Percentiles rank a stretch among this genome's conserved stretches.
Evolutionary conservation across 2,113 vertebrate species (phyloP).

Genomic region (Leucopternis melanops): DNA sequence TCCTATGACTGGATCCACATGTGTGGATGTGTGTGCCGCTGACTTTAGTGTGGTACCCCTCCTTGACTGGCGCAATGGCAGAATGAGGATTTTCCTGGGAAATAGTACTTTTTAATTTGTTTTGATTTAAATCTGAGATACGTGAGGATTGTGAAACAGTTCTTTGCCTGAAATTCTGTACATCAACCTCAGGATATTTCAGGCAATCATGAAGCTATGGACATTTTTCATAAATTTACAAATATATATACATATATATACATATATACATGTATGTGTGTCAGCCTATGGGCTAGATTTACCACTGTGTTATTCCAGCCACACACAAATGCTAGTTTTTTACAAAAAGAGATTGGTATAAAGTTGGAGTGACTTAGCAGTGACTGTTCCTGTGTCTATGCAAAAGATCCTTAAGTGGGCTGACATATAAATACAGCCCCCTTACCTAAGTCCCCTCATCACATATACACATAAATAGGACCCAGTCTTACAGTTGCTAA

Average conservation of each 20-base stretch:
- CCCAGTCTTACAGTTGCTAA: background rate
- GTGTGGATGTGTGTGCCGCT: background rate
- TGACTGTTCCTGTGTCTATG: background rate
- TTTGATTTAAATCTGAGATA: slow-evolving; percentile 10
- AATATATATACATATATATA: slow-evolving; percentile 52
- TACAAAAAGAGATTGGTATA: background rate
- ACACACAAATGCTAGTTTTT: background rate
- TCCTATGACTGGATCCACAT: background rate
- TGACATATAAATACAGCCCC: background rate
- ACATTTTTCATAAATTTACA: slow-evolving; percentile 55
- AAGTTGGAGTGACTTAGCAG: background rate
- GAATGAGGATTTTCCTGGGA: background rate
- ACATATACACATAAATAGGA: background rate
- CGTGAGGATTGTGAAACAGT: background rate
- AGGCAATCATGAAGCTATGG: slow-evolving; percentile 25
- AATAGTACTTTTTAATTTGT: background rate
- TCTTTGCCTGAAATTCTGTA: slow-evolving; percentile 45
- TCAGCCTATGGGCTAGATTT: background rate
- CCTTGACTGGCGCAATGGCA: background rate
- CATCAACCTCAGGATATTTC: slow-evolving; percentile 6
- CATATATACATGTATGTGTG: slow-evolving; percentile 15
- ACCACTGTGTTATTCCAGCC: background rate
- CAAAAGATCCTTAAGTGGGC: background rate
- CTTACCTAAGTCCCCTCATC: background rate
- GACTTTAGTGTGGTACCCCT: background rate